phyloP scores from a whole-genome alignment of 2,113 vertebrate genomes.

The Sylvicapra grimmia region DNA sequence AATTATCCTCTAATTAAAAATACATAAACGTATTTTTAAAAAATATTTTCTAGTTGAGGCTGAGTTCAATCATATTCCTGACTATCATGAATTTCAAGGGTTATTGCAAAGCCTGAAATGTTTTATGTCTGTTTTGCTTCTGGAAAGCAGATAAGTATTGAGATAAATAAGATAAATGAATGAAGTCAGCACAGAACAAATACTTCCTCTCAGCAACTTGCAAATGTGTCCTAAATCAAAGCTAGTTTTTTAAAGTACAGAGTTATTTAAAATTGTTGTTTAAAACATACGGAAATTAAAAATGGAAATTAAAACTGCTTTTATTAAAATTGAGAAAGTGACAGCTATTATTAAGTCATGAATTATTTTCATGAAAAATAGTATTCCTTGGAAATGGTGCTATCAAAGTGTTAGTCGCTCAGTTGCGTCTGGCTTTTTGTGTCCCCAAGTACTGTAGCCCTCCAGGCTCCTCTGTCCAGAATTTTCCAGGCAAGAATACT shows the following conservation, averaged over 20 bases:
- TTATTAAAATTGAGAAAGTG: background rate
- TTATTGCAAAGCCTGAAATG: background rate
- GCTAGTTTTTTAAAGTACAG: background rate
- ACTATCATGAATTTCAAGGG: background rate
- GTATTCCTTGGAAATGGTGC: background rate
- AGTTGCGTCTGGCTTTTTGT: background rate
- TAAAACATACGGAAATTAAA: background rate
- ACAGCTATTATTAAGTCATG: background rate
- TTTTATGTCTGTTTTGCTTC: background rate
- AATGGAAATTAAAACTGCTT: background rate
- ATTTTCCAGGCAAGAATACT: background rate
- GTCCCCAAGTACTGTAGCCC: background rate
- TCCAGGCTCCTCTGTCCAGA: background rate
- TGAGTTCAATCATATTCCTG: background rate
- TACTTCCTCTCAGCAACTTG: background rate
- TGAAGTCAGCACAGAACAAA: background rate
- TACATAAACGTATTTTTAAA: background rate
- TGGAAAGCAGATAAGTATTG: background rate
- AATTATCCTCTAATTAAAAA: background rate
- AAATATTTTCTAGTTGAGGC: background rate
- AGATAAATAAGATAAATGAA: background rate
- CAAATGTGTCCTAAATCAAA: background rate
- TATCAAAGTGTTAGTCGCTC: background rate
- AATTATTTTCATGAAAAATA: slow-evolving; percentile 5
- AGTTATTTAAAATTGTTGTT: background rate